Evolutionary conservation across 2,888 invertebrate species (phyloP).

Genomic region (Philonicus albiceps): DNA sequence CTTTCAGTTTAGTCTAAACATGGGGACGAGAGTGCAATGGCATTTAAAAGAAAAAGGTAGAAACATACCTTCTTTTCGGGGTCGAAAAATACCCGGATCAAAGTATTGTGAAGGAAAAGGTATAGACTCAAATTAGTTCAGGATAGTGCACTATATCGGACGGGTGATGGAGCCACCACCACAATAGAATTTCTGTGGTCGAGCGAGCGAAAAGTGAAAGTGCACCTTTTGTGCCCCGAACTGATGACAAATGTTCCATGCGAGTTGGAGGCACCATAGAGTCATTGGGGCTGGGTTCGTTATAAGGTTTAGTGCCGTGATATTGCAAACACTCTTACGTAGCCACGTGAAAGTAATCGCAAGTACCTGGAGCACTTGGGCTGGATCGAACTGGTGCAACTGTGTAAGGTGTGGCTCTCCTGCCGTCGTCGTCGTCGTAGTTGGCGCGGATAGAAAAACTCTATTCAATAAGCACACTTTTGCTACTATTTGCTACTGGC

Average conservation of each 20-base stretch:
- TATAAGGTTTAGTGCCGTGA: not conserved
- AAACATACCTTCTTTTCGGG: not conserved
- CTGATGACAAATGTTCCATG: not conserved
- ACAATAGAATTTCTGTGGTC: conserved; percentile 1
- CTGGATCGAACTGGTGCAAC: conserved; percentile 11
- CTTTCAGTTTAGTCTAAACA: not conserved
- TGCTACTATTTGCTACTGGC: not conserved
- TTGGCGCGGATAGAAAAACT: not conserved
- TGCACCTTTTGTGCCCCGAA: conserved; percentile 4
- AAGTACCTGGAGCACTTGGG: not conserved
- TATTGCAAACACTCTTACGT: not conserved
- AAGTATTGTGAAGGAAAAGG: not conserved
- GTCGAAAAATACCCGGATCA: not conserved
- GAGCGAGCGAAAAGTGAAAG: conserved; percentile 24
- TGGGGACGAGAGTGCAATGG: not conserved
- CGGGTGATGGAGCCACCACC: not conserved
- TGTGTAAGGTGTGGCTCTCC: conserved; percentile 21
- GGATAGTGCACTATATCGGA: not conserved
- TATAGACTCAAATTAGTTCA: not conserved
- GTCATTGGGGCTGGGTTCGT: not conserved
- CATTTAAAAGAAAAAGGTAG: not conserved
- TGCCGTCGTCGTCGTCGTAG: not conserved
- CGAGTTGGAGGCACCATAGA: not conserved
- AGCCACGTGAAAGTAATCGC: conserved; percentile 13
- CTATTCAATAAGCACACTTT: conserved; percentile 14